These are phyloP conservation scores for Leistus spinibarbis DNA, from an alignment of 2,888 invertebrate genomes.

Conservation along the genomic window DNA sequence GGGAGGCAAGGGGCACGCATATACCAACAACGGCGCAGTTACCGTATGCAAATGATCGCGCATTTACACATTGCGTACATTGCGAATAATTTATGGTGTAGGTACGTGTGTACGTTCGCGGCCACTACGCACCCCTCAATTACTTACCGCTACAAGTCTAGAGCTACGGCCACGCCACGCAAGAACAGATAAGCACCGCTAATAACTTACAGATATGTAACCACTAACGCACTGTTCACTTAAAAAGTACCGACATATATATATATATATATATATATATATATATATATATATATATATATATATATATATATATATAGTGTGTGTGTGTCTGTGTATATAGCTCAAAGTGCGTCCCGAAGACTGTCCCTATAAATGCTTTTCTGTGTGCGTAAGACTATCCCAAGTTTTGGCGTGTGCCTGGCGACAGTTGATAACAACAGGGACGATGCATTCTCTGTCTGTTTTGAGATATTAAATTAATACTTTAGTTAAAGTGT, in stretches of 20 bases:
- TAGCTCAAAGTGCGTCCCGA: background rate
- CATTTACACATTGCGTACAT: slow-evolving; percentile 49
- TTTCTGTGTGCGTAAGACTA: background rate
- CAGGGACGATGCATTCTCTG: background rate
- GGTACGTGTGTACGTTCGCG: slow-evolving; percentile 16
- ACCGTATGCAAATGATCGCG: slow-evolving; percentile 46
- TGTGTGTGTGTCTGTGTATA: background rate
- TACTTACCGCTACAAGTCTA: slow-evolving; percentile 46
- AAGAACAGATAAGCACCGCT: slow-evolving; percentile 23
- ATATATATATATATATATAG: no score
- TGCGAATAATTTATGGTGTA: slow-evolving; percentile 47
- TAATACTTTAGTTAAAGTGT: background rate
- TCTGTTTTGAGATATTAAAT: background rate
- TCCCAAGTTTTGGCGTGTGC: background rate
- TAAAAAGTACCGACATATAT: slow-evolving; percentile 3
- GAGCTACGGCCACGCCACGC: background rate
- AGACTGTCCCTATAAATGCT: background rate
- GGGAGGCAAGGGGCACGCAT: background rate
- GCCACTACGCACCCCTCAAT: slow-evolving; percentile 47
- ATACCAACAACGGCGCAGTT: slow-evolving; percentile 13
- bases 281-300: no score
- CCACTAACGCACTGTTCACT: background rate
- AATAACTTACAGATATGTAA: slow-evolving; percentile 27
- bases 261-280: no score
- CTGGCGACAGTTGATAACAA: background rate